Conservation (phyloP, 2,888 invertebrate species). For the Lottia scabra region DNA sequence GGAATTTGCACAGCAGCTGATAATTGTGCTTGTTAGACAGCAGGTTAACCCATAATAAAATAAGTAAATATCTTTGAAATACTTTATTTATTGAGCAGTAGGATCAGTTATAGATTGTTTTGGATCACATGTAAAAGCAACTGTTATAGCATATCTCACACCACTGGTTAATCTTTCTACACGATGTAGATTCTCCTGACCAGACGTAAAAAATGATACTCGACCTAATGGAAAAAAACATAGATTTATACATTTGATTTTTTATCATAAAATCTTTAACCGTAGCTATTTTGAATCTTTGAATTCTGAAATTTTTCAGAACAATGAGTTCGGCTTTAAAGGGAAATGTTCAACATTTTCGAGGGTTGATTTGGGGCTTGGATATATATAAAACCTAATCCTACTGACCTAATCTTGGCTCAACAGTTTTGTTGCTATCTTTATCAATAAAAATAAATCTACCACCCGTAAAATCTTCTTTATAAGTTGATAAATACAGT, state of each 20-base stretch:
- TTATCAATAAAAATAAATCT: constrained; percentile 83
- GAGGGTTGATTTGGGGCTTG: too few relatives aligned
- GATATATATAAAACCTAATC: background rate
- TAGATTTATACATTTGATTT: too few relatives aligned
- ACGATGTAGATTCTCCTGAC: constrained; percentile 85
- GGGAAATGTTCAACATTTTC: too few relatives aligned
- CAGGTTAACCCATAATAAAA: too few relatives aligned
- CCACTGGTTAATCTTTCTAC: constrained; percentile 85
- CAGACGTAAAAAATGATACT: constrained; percentile 88
- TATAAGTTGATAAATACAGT: constrained; percentile 82
- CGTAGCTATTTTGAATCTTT: too few relatives aligned
- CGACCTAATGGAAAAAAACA: constrained; percentile 72
- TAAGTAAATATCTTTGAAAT: background rate
- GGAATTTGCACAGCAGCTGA: too few relatives aligned
- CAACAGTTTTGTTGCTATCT: constrained; percentile 76
- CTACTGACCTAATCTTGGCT: constrained; percentile 77
- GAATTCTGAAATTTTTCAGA: too few relatives aligned
- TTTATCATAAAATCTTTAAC: too few relatives aligned
- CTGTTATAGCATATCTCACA: constrained; percentile 83
- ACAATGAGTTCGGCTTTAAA: too few relatives aligned
- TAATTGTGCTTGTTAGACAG: too few relatives aligned
- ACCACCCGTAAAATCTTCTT: constrained; percentile 84
- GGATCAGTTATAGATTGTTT: constrained; percentile 74
- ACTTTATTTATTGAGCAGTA: constrained; percentile 13
- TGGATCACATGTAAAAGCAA: constrained; percentile 87